phyloP scores from a whole-genome alignment of 1,140 invertebrate genomes.

The Bombus superbus region DNA sequence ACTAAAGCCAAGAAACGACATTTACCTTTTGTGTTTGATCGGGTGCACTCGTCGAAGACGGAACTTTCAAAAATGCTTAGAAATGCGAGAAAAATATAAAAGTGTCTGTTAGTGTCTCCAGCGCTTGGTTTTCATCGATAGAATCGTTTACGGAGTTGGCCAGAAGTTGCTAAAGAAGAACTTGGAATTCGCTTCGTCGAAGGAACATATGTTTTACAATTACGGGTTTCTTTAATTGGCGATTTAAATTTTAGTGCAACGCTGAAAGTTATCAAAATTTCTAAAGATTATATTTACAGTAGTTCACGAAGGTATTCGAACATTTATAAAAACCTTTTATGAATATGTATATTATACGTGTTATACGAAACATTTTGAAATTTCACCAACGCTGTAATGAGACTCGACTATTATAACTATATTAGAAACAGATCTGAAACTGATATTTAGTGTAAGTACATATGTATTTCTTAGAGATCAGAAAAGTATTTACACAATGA shows the following conservation, averaged over 20 bases:
- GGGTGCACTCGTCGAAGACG: conserved; percentile 30
- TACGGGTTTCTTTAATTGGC: neutral
- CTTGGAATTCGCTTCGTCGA: neutral
- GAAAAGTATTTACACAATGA: no score
- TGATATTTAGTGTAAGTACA: no score
- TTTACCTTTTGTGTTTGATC: conserved; percentile 67
- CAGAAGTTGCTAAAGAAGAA: neutral
- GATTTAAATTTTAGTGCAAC: neutral
- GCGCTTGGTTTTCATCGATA: neutral
- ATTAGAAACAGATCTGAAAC: no score
- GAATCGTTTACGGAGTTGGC: no score
- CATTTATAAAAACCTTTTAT: no score
- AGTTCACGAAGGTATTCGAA: no score
- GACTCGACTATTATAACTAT: no score
- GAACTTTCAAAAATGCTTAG: neutral
- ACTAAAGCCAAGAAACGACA: conserved; percentile 62
- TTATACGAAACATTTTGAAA: no score
- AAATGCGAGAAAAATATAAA: neutral
- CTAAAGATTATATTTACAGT: neutral
- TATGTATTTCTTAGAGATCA: no score
- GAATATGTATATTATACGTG: no score
- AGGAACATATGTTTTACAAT: neutral
- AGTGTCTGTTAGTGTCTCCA: neutral
- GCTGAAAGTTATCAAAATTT: neutral
- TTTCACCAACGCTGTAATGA: no score